Conservation (phyloP, 1,140 invertebrate species). For the Pteromalus puparum region DNA sequence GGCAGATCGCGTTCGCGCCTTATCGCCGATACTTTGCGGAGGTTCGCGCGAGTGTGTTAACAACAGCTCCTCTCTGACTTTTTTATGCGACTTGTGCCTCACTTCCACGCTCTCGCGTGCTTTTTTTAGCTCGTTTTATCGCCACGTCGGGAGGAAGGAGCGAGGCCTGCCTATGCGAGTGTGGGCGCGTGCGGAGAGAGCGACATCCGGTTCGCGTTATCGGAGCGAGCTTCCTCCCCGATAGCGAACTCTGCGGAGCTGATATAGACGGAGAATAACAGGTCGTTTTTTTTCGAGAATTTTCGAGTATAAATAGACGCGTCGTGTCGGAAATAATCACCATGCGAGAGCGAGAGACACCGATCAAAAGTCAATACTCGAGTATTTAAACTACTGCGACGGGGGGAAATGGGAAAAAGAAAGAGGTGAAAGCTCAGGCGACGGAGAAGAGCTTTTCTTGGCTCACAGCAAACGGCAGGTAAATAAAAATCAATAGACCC, state of each 20-base stretch:
- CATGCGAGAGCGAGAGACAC: not conserved
- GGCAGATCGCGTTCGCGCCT: conserved; percentile 15
- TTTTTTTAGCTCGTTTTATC: conserved; percentile 13
- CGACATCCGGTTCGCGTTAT: conserved; percentile 14
- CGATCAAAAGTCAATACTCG: not conserved
- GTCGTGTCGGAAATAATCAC: too few relatives aligned
- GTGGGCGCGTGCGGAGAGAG: not conserved
- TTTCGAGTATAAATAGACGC: too few relatives aligned
- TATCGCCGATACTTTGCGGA: conserved; percentile 23
- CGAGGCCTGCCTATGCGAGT: not conserved
- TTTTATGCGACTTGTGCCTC: conserved; percentile 36
- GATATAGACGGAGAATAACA: not conserved
- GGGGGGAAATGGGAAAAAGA: not conserved
- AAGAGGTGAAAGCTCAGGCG: conserved; percentile 24
- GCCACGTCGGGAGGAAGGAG: not conserved
- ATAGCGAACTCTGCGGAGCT: not conserved
- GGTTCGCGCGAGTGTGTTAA: conserved; percentile 29
- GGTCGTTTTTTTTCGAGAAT: not conserved
- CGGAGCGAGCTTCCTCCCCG: not conserved
- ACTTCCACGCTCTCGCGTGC: not conserved
- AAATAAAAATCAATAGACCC: conserved; percentile 65
- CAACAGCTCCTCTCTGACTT: conserved; percentile 38
- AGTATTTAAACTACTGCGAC: conserved; percentile 26
- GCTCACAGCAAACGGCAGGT: conserved; percentile 55
- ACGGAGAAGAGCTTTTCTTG: conserved; percentile 26